Evolutionary conservation across 2,797 vertebrate genomes (phyloP), one percentile per base, ranked within the genome.

Genomic region (Anabas testudineus): DNA sequence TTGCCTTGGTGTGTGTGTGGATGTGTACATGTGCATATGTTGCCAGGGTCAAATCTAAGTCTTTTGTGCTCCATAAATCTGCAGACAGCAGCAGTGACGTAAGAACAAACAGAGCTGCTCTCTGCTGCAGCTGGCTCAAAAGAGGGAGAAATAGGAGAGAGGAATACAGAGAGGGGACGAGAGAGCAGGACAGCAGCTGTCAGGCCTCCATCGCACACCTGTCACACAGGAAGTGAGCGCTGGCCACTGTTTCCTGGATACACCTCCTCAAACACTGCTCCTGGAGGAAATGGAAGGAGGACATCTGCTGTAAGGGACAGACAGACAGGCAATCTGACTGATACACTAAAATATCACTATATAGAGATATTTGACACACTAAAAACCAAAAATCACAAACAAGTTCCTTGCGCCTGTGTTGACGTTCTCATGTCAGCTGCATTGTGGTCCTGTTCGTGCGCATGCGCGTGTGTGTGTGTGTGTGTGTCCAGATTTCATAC

Each of bases 181-280:
- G 82, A 83, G 90, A 92, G 83, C 89, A 89, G 92, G 90, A 93
- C 84, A 91, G 91, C 94, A 94, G 94, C 93, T 95, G 94, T 93
- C 91, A 89, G 91, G 90, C 87, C 90, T 90, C 85, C 87, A 76
- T 86, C 70, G 86, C 89, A 87, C 94, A 95, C 94, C 94, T 95
- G 94, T 94, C 93, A 93, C 88, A 91, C 93, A 94, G 94, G 94
- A 95, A 95, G 93, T 87, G 71, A 88, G 88, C 70, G 53, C 83
- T 53, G 87, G 92, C 89, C 91, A 88, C 87, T 81, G 92, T 92
- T 95, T 95, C 94, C 94, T 94, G 93, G 93, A 94, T 91, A 94
- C 92, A 86, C 88, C 91, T 93, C 90, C 92, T 92, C 90, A 93
- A 91, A 93, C 89, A 92, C 71, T 63, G 85, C 87, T 87, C 84